Percentiles rank a stretch among this genome's conserved stretches.
Conservation (phyloP, 2,113 vertebrate species). For the Otocyon megalotis region DNA sequence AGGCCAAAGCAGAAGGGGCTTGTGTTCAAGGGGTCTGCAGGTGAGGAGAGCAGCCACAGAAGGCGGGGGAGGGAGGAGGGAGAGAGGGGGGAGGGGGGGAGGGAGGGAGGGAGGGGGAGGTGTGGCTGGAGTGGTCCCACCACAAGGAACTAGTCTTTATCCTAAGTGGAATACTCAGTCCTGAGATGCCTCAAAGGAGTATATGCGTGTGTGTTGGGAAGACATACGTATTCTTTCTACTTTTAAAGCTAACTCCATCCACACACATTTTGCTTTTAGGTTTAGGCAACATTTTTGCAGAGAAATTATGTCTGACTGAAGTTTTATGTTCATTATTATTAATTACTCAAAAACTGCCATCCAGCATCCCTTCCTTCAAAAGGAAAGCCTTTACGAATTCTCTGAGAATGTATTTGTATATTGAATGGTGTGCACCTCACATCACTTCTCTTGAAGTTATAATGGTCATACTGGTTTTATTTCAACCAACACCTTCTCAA, state of each 20-base stretch:
- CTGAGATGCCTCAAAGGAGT: neutral
- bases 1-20: neutral
- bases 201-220: neutral
- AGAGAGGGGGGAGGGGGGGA: neutral
- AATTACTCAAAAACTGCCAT: neutral
- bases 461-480: neutral
- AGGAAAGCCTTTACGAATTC: neutral
- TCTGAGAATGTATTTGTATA: neutral
- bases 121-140: neutral
- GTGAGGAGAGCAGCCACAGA: neutral
- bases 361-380: neutral
- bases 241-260: neutral
- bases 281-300: constrained; percentile 16
- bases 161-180: neutral
- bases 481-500: neutral
- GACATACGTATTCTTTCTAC: neutral
- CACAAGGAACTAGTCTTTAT: neutral
- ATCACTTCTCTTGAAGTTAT: neutral
- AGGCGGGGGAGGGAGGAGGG: neutral
- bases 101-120: neutral
- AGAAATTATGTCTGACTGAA: neutral
- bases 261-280: neutral
- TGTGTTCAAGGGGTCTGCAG: fast-evolving
- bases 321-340: constrained; percentile 7
- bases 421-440: neutral